Conservation (phyloP, 2,797 vertebrate species). For the Falco rusticolus region DNA sequence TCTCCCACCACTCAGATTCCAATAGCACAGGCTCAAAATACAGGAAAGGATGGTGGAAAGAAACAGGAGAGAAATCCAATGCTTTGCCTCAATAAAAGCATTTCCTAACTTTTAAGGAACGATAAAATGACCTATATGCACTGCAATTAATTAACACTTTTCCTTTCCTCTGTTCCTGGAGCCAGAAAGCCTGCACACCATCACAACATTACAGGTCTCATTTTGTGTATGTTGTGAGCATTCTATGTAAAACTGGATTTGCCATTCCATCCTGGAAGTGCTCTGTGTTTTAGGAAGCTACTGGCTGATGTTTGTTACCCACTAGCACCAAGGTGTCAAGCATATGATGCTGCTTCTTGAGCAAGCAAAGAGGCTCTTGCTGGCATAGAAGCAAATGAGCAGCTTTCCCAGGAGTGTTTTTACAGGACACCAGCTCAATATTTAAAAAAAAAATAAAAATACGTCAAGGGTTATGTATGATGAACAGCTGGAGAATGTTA, state of each 20-base stretch:
- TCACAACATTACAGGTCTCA: background rate
- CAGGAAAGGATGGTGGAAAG: background rate
- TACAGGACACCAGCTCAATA: constrained; percentile 19
- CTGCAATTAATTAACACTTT: background rate
- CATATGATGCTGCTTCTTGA: background rate
- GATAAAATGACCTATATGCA: background rate
- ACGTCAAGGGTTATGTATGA: constrained; percentile 61
- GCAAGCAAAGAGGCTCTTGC: background rate
- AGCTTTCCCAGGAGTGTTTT: constrained; percentile 37
- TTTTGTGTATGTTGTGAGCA: background rate
- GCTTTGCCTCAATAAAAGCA: background rate
- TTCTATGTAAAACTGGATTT: background rate
- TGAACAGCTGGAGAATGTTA: constrained; percentile 74
- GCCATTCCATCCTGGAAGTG: background rate
- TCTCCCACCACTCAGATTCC: background rate
- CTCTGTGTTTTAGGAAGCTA: constrained; percentile 2
- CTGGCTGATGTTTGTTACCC: background rate
- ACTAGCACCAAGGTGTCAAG: constrained; percentile 33
- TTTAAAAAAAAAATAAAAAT: constrained; percentile 36
- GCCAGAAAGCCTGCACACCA: background rate
- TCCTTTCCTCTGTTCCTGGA: background rate
- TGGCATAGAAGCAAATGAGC: constrained; percentile 21
- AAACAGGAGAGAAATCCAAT: background rate
- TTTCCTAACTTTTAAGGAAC: background rate
- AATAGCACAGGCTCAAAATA: background rate